Conservation (phyloP, 2,797 vertebrate genomes). For the Chlorospingus flavigularis region DNA sequence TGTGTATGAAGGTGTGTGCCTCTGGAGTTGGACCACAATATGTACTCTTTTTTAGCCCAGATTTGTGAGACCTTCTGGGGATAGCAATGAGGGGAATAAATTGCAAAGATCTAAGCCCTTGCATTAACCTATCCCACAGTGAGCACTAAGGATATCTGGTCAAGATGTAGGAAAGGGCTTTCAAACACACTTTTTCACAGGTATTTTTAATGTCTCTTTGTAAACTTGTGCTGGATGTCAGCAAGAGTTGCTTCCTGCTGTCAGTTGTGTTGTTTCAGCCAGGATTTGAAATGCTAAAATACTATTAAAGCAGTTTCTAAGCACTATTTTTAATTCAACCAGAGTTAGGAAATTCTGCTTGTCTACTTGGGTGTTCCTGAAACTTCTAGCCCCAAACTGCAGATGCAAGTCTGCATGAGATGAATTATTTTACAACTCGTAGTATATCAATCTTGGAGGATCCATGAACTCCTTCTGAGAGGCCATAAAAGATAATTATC, state of each 20-base stretch:
- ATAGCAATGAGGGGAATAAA: neutral
- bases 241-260: neutral
- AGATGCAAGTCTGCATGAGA: neutral
- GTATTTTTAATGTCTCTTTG: neutral
- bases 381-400: neutral
- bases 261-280: neutral
- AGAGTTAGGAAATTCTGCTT: neutral
- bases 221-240: neutral
- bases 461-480: neutral
- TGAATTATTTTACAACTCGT: neutral
- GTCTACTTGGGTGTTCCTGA: neutral
- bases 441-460: neutral
- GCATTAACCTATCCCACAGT: neutral
- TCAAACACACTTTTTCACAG: neutral
- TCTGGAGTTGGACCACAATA: neutral
- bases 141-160: neutral
- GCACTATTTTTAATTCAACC: neutral
- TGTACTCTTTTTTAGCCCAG: neutral
- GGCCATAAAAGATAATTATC: neutral
- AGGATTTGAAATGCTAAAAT: neutral
- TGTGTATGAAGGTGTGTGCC: neutral
- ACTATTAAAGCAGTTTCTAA: neutral
- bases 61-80: neutral
- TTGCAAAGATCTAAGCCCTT: neutral
- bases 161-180: neutral